phyloP scores from a whole-genome alignment of 2,797 vertebrate species.

The Brachyrhaphis roseni region DNA sequence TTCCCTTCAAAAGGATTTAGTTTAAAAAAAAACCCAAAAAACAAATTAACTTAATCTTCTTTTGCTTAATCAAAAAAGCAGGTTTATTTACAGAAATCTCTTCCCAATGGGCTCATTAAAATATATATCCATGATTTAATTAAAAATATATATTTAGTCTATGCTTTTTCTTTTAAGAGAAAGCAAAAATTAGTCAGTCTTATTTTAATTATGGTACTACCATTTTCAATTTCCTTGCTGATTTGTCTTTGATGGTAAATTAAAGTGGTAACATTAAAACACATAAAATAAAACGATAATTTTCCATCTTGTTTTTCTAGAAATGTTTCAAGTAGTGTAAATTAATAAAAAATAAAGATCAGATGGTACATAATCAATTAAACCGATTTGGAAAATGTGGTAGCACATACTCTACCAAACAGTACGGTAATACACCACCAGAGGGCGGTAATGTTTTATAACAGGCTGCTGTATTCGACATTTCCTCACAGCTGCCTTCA shows the following conservation, averaged over 20 bases:
- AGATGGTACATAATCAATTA: not conserved
- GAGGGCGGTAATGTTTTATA: conserved; percentile 60
- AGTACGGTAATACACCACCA: conserved; percentile 53
- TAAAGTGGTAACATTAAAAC: not conserved
- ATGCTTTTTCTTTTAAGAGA: not conserved
- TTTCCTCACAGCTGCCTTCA: conserved; percentile 53
- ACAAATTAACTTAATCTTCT: not conserved
- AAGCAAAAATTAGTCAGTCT: not conserved
- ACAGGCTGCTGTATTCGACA: conserved; percentile 46
- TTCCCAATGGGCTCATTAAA: not conserved
- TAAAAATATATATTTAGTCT: not conserved
- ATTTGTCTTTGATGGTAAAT: not conserved
- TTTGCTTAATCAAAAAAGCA: not conserved
- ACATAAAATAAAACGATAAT: not conserved
- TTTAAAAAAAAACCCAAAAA: no score
- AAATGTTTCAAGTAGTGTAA: not conserved
- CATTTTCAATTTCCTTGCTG: not conserved
- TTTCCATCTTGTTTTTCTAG: not conserved
- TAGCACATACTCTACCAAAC: not conserved
- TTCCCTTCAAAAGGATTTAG: not conserved
- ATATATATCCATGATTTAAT: not conserved
- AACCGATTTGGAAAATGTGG: not conserved
- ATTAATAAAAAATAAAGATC: not conserved
- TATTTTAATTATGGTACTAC: not conserved
- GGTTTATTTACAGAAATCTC: not conserved